Conservation (phyloP, 2,888 invertebrate species). For the Patella ulyssiponensis region DNA sequence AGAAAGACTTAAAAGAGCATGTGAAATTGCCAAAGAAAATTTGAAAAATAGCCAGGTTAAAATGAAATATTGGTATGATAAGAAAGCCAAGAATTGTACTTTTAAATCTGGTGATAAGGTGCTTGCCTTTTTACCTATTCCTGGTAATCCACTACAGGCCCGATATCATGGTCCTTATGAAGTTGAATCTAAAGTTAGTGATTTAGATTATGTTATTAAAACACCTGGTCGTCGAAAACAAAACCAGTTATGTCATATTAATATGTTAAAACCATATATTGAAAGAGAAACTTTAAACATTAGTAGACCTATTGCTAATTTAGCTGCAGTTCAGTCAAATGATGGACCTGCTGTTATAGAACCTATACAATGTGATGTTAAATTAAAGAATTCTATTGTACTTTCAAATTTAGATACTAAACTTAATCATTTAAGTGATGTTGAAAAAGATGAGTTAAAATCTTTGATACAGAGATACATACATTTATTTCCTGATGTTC, state of each 20-base stretch:
- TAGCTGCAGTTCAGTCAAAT: not conserved
- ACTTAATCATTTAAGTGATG: constrained; percentile 1
- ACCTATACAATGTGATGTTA: not conserved
- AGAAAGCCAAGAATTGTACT: constrained; percentile 11
- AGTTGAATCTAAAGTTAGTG: too few species aligned
- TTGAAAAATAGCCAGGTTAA: constrained; percentile 14
- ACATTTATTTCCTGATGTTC: constrained; percentile 25
- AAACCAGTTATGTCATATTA: constrained; percentile 17
- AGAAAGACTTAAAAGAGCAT: constrained; percentile 21
- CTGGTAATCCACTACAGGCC: constrained; percentile 10
- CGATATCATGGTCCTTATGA: constrained; percentile 21
- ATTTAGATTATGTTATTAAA: constrained; percentile 4
- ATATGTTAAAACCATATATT: constrained; percentile 24
- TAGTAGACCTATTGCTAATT: not conserved
- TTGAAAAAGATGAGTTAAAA: not conserved
- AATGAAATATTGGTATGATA: constrained; percentile 21
- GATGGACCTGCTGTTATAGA: not conserved
- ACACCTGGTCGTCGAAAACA: constrained; percentile 17
- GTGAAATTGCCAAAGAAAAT: constrained; percentile 34
- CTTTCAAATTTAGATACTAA: not conserved
- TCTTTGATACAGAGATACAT: not conserved
- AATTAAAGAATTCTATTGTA: not conserved
- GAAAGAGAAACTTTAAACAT: constrained; percentile 2
- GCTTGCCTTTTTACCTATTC: constrained; percentile 13
- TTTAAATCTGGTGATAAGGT: constrained; percentile 24